A percentile compares a stretch with the other conserved stretches of the same genome.
Evolutionary conservation across 2,113 vertebrate genomes (phyloP).

Genomic region (Caranx melampygus): DNA sequence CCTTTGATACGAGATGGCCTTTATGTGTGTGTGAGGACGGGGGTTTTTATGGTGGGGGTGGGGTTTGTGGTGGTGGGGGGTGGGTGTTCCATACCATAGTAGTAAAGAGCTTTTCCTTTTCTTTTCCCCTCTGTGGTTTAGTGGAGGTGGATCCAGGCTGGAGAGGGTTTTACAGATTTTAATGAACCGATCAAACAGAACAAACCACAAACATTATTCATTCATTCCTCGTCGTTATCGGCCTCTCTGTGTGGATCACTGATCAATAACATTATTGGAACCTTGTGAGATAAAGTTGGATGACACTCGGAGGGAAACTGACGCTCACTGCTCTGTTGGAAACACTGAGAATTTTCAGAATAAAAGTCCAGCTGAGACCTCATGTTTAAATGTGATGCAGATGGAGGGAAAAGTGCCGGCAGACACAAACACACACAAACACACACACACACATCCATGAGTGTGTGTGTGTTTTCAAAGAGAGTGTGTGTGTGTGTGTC

Average conservation of each 20-base stretch:
- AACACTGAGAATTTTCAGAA: neutral
- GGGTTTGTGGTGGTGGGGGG: neutral
- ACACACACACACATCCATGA: neutral
- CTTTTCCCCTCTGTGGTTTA: neutral
- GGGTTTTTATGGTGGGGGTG: neutral
- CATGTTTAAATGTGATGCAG: neutral
- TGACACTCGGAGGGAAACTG: too few species aligned
- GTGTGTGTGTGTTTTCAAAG: constrained; percentile 17
- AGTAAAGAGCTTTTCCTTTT: constrained; percentile 17
- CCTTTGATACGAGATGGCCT: constrained; percentile 63
- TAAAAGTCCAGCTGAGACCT: constrained; percentile 22
- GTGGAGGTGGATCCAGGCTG: constrained; percentile 30
- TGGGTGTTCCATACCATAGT: constrained; percentile 51
- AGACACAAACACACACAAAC: neutral
- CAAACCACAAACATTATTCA: too few species aligned
- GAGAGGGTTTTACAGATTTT: neutral
- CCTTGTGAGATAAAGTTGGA: neutral
- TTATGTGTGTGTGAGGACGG: constrained; percentile 4
- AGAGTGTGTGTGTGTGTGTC: constrained; percentile 19
- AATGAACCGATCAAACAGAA: neutral
- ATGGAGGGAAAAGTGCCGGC: neutral
- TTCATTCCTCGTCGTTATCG: too few species aligned
- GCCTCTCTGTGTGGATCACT: too few species aligned
- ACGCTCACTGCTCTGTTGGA: too few species aligned
- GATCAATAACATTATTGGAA: neutral